Percentiles rank a stretch among this genome's conserved stretches.
Evolutionary conservation across 2,797 vertebrate genomes (phyloP).

Genomic region (Clarias laeviceps): DNA sequence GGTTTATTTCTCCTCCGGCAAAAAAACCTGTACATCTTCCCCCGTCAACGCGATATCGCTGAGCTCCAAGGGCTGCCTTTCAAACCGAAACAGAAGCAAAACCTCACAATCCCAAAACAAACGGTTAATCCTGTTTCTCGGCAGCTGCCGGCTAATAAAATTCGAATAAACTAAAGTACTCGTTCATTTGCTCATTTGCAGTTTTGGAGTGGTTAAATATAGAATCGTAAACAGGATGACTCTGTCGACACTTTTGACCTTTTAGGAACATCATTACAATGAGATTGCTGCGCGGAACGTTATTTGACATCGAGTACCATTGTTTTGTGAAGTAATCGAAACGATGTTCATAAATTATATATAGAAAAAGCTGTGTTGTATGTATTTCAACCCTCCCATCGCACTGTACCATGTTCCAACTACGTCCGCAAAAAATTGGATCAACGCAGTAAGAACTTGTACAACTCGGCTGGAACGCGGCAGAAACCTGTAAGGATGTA

Average conservation of each 20-base stretch:
- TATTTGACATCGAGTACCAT: neutral
- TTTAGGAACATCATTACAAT: conserved; percentile 4
- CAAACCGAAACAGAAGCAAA: neutral
- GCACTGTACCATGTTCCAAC: too few species aligned
- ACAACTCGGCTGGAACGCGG: too few species aligned
- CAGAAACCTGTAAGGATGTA: too few species aligned
- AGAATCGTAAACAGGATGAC: conserved; percentile 6
- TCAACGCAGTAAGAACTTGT: too few species aligned
- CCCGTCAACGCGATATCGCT: neutral
- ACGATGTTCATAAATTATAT: neutral
- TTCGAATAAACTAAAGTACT: neutral
- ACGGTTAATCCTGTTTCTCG: conserved; percentile 12
- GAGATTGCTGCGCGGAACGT: neutral
- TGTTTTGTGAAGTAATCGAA: neutral
- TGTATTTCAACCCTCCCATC: neutral
- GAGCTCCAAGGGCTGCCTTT: neutral
- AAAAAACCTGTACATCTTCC: neutral
- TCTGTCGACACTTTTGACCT: neutral
- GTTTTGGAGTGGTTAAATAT: neutral
- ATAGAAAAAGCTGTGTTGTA: neutral
- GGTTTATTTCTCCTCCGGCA: neutral
- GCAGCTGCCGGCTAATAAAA: neutral
- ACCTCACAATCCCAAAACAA: neutral
- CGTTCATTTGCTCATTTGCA: conserved; percentile 19
- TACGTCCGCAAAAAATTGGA: too few species aligned